Evolutionary conservation across 1,140 invertebrate species (phyloP), one percentile per base, ranked within the genome.

Genomic region (Drosophila dunni): DNA sequence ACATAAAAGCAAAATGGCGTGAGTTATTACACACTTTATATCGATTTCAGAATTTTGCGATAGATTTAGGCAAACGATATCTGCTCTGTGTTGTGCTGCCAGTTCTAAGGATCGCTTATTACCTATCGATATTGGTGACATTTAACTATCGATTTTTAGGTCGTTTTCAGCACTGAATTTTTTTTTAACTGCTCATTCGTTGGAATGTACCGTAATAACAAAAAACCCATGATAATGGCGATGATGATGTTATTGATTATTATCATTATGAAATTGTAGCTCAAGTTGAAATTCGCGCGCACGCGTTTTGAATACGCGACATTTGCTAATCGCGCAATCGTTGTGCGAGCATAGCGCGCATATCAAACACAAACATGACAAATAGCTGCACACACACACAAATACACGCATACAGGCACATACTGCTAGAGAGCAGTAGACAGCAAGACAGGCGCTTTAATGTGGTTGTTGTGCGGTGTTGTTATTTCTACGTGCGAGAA

Each of bases 301-400:
- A 86, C 79, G 83, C 83, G 83, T 86, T 86, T 86, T 86, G 83
- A 73, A 86, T 86, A 69, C 64, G 71, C 62, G 67, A 61, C 60
- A 63, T 79, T 81, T 70, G 83, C 69, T 86, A 86, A 86, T 86
- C 83, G 83, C 79, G 72, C 76, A 82, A 82, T 82, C 82, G 65
- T 44, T 58, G 33, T 58, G 44, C 72, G 24, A 54, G 71, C 70
- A 70, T 79, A 75, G 71, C 58, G 54, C 53, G 51, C 60, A 76
- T 67, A 67, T 72, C 67, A 81, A 82, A 69, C 62, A 82, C 81
- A 38, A 62, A 62, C 53, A 65, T 34, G 64, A 66, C 63, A 73
- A 67, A 73, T 60, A 17, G 54, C 33, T 54, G 33, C 42, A 74
- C 17, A 33, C 17, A 60, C 33, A 34, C 36, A 36, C 15, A 42